A percentile compares a stretch with the other conserved stretches of the same genome.
Conservation (phyloP, 2,797 vertebrate genomes). For the Phataginus tetradactyla region DNA sequence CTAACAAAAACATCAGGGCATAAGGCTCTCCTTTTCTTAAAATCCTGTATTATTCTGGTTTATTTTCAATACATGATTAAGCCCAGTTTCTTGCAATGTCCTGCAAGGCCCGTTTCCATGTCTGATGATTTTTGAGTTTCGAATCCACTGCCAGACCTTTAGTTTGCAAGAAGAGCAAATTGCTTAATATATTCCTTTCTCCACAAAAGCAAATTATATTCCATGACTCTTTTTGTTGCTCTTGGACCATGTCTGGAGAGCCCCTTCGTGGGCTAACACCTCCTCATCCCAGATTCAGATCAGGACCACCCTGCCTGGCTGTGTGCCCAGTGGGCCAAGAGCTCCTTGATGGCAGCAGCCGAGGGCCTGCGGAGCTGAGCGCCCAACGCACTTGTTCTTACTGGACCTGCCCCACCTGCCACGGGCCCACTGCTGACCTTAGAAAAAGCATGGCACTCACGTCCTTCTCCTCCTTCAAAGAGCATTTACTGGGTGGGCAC, state of each 20-base stretch:
- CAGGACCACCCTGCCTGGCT: too few species aligned
- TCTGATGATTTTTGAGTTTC: neutral
- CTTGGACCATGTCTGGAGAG: neutral
- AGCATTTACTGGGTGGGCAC: too few species aligned
- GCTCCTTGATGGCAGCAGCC: neutral
- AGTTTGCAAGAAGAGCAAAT: neutral
- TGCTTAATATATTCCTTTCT: neutral
- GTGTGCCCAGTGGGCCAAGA: neutral
- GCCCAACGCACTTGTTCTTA: rapidly evolving
- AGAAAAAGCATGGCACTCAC: rapidly evolving
- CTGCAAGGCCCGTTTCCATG: neutral
- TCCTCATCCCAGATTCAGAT: neutral
- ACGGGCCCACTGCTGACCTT: rapidly evolving
- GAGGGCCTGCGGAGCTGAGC: neutral
- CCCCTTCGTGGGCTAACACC: neutral
- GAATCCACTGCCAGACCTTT: neutral
- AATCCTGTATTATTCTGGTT: neutral
- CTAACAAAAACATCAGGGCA: conserved; percentile 21
- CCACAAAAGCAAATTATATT: neutral
- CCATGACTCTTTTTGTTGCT: too few species aligned
- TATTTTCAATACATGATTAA: neutral
- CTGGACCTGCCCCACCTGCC: too few species aligned
- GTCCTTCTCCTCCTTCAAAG: neutral
- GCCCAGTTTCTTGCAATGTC: neutral
- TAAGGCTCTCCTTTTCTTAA: neutral